These are phyloP conservation scores for Tiliacea aurago DNA, from an alignment of 2,888 invertebrate genomes.

Conservation along the genomic window DNA sequence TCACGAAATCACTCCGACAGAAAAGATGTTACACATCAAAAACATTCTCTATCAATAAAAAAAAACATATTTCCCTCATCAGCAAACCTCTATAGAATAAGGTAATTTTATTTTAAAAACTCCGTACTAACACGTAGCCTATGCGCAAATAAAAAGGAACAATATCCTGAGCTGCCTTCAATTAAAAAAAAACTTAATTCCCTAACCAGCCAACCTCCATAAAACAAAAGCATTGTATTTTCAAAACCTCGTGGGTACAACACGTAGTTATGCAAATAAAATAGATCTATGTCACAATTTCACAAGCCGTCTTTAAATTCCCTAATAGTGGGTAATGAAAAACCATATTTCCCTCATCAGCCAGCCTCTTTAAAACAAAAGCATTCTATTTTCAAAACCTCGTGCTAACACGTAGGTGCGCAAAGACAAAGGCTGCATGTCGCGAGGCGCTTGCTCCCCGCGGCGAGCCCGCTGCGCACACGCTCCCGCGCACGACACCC, in stretches of 20 bases:
- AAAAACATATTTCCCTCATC: too few relatives aligned
- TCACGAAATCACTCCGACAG: too few relatives aligned
- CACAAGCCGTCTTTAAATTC: background rate
- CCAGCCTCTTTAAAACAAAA: slow-evolving; percentile 16
- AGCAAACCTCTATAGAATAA: too few relatives aligned
- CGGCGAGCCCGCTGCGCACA: slow-evolving; percentile 60
- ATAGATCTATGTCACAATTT: too few relatives aligned
- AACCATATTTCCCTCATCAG: slow-evolving; percentile 1
- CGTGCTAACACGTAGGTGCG: slow-evolving; percentile 58
- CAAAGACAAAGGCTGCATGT: slow-evolving; percentile 67
- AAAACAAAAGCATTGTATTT: slow-evolving; percentile 29
- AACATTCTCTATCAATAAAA: too few relatives aligned
- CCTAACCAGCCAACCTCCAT: background rate
- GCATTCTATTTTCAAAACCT: slow-evolving; percentile 28
- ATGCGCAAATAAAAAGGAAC: too few relatives aligned
- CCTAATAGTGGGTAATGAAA: too few relatives aligned
- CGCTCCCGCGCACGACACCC: slow-evolving; percentile 56
- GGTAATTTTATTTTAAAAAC: too few relatives aligned
- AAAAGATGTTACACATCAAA: too few relatives aligned
- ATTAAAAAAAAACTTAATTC: background rate
- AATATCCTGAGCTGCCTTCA: too few relatives aligned
- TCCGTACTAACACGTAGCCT: too few relatives aligned
- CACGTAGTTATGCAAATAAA: background rate
- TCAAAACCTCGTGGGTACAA: slow-evolving; percentile 38
- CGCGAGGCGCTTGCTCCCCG: slow-evolving; percentile 57